These are phyloP conservation scores for Planococcus citri DNA, from an alignment of 1,140 invertebrate genomes.

Conservation along the genomic window DNA sequence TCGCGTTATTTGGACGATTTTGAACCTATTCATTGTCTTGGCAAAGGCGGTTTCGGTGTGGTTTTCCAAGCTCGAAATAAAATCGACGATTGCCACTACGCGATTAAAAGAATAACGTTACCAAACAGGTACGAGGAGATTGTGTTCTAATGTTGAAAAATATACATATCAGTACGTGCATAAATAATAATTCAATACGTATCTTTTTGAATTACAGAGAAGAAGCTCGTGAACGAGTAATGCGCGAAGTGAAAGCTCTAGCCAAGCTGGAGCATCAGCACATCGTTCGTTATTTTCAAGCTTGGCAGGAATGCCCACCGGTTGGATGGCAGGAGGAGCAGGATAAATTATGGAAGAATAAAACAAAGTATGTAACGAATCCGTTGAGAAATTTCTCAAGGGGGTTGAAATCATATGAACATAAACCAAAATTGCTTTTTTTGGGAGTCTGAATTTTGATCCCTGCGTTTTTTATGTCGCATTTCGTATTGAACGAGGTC, in stretches of 20 bases:
- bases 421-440: no score
- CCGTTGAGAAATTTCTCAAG: background rate
- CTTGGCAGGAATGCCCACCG: conserved; percentile 86
- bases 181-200: no score
- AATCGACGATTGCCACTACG: conserved; percentile 88
- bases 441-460: no score
- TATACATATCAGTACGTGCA: no score
- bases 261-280: conserved; percentile 89
- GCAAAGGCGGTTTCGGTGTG: conserved; percentile 90
- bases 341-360: conserved; percentile 50
- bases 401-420: no score
- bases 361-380: conserved; percentile 24
- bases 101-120: conserved; percentile 84
- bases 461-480: no score
- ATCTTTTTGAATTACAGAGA: conserved; percentile 45
- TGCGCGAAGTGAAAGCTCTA: conserved; percentile 85
- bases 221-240: conserved; percentile 66
- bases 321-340: conserved; percentile 69
- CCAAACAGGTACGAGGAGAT: conserved; percentile 54
- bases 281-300: conserved; percentile 89
- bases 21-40: conserved; percentile 67
- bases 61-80: conserved; percentile 93
- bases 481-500: no score
- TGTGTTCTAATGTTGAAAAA: background rate
- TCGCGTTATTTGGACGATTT: conserved; percentile 79